phyloP scores from a whole-genome alignment of 2,888 invertebrate species.

The Orchesellides sinensis region DNA sequence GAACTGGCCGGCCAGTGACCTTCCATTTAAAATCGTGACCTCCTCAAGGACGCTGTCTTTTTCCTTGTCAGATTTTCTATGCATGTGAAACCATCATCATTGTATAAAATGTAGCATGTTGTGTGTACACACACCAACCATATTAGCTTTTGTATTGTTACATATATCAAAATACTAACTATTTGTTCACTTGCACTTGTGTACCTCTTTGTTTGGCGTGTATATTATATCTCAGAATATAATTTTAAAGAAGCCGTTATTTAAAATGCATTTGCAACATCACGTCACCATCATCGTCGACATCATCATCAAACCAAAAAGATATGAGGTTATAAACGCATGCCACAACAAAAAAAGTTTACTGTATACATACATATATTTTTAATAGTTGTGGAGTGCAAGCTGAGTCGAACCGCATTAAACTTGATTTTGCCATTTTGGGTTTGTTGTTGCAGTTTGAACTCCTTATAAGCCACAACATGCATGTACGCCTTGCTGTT shows the following conservation, averaged over 20 bases:
- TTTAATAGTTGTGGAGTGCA: no score
- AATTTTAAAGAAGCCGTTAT: conserved; percentile 46
- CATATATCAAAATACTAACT: conserved; percentile 19
- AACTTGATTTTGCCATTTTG: conserved; percentile 62
- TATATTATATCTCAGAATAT: no score
- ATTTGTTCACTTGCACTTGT: conserved; percentile 37
- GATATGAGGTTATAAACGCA: conserved; percentile 52
- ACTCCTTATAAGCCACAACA: conserved; percentile 51
- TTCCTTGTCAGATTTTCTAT: conserved; percentile 7
- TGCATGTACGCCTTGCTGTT: conserved; percentile 4
- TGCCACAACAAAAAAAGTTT: conserved; percentile 40
- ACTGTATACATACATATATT: not conserved
- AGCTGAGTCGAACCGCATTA: conserved; percentile 52
- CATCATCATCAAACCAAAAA: conserved; percentile 19
- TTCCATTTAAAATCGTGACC: conserved; percentile 71
- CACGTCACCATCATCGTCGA: conserved; percentile 14
- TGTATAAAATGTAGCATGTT: not conserved
- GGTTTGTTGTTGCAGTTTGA: conserved; percentile 39
- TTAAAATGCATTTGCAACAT: conserved; percentile 51
- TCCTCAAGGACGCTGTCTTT: conserved; percentile 75
- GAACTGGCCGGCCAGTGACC: conserved; percentile 74
- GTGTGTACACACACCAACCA: not conserved
- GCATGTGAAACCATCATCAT: not conserved
- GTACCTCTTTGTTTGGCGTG: no score
- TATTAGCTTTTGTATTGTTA: no score